Evolutionary conservation across 2,113 vertebrate genomes (phyloP).

Genomic region (Otus sunia): DNA sequence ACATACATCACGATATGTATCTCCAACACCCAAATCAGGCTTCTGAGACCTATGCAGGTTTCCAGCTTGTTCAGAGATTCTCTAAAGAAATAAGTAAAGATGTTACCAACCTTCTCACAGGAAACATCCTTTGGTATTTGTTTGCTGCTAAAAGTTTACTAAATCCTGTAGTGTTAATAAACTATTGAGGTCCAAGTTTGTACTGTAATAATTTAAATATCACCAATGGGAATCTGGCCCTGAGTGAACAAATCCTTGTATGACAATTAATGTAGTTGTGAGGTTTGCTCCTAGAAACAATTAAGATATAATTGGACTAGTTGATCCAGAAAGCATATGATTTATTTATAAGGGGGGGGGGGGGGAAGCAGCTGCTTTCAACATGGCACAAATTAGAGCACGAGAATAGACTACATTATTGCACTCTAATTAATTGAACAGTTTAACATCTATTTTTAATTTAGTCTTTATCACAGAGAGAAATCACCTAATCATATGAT

Average conservation of each 20-base stretch:
- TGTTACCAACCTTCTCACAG: neutral
- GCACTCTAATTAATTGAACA: neutral
- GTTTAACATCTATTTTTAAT: neutral
- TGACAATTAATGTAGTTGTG: slow-evolving; percentile 51
- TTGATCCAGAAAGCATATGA: slow-evolving; percentile 63
- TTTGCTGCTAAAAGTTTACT: slow-evolving; percentile 16
- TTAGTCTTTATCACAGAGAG: neutral
- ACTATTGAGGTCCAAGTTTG: neutral
- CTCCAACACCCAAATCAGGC: neutral
- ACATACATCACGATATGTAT: neutral
- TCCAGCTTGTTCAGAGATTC: neutral
- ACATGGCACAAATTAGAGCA: neutral
- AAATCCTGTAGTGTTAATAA: neutral
- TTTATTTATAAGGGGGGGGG: slow-evolving; percentile 53
- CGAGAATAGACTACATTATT: neutral
- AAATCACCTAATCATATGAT: neutral
- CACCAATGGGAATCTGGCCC: neutral
- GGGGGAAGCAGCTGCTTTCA: neutral
- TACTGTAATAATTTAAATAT: slow-evolving; percentile 14
- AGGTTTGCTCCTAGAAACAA: slow-evolving; percentile 58
- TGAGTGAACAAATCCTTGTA: slow-evolving; percentile 13
- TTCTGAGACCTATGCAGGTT: neutral
- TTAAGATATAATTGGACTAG: slow-evolving; percentile 62
- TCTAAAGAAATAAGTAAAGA: neutral
- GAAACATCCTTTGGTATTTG: neutral